Evolutionary conservation across 2,888 invertebrate genomes (phyloP), one percentile per base, ranked within the genome.

Genomic region (Lampropteryx suffumata): DNA sequence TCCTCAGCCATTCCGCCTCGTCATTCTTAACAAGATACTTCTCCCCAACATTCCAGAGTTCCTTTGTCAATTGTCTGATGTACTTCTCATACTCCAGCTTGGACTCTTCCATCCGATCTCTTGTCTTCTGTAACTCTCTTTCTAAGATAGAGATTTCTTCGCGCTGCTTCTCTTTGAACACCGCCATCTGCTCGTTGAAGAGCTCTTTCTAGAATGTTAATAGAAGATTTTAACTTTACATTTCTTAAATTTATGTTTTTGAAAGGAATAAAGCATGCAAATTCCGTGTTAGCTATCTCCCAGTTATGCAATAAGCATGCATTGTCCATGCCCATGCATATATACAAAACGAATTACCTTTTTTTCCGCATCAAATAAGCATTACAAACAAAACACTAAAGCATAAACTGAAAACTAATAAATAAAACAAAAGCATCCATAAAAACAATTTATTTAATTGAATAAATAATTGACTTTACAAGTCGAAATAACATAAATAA

Each of bases 11-110:
- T 46, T 92, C 89, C 0, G 92, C 91, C 57, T 92, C 92, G 50
- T 92, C 91, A 39, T 90, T 91, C 68, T 92, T 89, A 57, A 88
- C 81, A 0, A 93, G 72, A 53, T 92, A 88, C 70, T 92, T 92
- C 71, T 93, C 93, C 0, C 92, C 92, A 0, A 93, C 90, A 28
- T 79, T 86, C 93, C 93, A 93, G 50, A 92, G 76, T 64, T 93
- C 92, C 0, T 90, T 83, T 6, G 91, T 92, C 41, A 93, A 67
- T 62, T 82, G 67, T 11, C 76, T 69, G 14, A 84, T 90, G 64
- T 82, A 90, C 50, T 76, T 76, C 72, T 83, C 87, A 60, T 85
- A 90, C 2, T 73, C 77, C 27, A 67, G 64, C 51, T 82, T 80
- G 6, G 81, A 76, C 55, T 76, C 78, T 42, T 75, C 76, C 53